Percentiles rank a stretch among this genome's conserved stretches.
These are phyloP conservation scores for Sebastes cheni DNA, from an alignment of 2,797 vertebrate species.

Conservation along the genomic window DNA sequence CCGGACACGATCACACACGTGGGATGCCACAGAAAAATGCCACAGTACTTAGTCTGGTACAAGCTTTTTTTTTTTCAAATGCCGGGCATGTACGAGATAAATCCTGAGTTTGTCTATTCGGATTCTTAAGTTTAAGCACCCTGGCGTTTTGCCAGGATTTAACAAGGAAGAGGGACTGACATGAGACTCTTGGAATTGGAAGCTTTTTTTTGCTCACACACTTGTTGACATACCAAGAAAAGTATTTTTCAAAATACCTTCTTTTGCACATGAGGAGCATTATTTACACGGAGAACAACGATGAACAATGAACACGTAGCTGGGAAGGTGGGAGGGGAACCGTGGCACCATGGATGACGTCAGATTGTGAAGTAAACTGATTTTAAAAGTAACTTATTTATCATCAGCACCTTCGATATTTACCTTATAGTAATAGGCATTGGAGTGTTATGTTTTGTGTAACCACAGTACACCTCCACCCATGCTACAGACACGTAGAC, in stretches of 20 bases:
- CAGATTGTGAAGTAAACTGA: background rate
- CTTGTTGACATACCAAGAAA: slow-evolving; percentile 27
- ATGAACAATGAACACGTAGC: slow-evolving; percentile 9
- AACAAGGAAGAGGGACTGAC: background rate
- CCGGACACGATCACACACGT: slow-evolving; percentile 14
- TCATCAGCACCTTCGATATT: background rate
- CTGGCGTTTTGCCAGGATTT: background rate
- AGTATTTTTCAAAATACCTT: slow-evolving; percentile 41
- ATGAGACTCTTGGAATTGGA: slow-evolving; percentile 6
- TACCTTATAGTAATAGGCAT: background rate
- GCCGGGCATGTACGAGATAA: slow-evolving; percentile 41
- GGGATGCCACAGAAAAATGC: slow-evolving; percentile 28
- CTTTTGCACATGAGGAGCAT: slow-evolving; percentile 41
- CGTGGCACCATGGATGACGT: slow-evolving; percentile 11
- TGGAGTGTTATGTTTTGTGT: background rate
- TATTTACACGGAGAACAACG: slow-evolving; percentile 12
- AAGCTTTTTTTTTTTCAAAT: slow-evolving; percentile 39
- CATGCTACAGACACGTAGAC: background rate
- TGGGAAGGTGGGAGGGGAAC: background rate
- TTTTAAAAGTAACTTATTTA: background rate
- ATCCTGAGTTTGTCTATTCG: background rate
- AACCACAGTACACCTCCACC: background rate
- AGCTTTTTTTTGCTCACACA: slow-evolving; percentile 2
- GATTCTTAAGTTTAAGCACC: background rate
- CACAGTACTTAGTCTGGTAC: background rate